Base-by-base conservation (phyloP, 2,113 vertebrate genomes). In the Lagopus muta region DNA sequence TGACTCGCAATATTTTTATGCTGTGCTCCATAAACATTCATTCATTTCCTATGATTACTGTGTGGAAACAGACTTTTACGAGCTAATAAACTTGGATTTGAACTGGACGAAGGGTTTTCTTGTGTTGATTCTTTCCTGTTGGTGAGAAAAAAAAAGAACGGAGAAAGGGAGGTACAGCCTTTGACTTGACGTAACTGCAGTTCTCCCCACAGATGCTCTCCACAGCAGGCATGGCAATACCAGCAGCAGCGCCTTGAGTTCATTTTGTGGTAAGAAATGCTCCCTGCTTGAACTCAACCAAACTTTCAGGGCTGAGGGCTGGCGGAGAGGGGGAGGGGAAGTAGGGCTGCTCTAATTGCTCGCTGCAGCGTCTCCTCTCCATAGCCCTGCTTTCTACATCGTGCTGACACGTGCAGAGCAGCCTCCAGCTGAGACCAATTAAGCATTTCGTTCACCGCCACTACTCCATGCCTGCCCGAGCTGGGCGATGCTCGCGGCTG, bases 71-170 rank as follows among this genome's bases (percentile, higher is more conserved):
- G 73, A 74, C 62, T 90, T 96, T 91, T 94, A 94, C 89, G 93
- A 89, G 86, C 88, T 95, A 97, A 97, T 96, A 97, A 97, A 96
- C 67, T 95, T 96, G 88, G 75, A 94, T 89, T 93, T 97, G 86
- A 92, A 95, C 92, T 91, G 93, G 87, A 89, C 88, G 15, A 93
- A 94, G 87, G n/a, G 36, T 70, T 38, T 86, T 42, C 66, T 67
- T 78, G 75, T 86, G 78, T 96, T 54, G 15, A 43, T 97, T 95
- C 45, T 95, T 93, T 93, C 40, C 43, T 82, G 21, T 64, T 80
- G 92, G 94, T 58, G 80, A 90, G 57, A 50, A 60, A 71, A 64
- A 60, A 71, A 36, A 65, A 84, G 58, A 87, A 15, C 2, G 9
- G 73, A 86, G 57, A 71, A 40, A 57, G 40, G 57, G 75, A 90